Percentiles rank a stretch among this genome's conserved stretches.
phyloP scores from a whole-genome alignment of 2,797 vertebrate genomes.

The Atherinosoma microstoma region DNA sequence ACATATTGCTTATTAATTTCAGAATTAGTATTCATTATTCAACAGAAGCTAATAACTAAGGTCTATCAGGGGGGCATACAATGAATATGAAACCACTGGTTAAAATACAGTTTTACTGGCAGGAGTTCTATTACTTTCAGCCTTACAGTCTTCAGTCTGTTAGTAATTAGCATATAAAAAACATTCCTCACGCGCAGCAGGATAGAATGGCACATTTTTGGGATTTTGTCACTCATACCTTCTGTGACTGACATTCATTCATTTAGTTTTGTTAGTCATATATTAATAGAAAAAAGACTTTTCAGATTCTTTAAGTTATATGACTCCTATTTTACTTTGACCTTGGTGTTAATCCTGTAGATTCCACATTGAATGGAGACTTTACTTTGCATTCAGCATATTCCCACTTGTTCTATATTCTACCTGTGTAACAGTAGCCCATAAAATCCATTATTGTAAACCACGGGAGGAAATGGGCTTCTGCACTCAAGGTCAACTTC shows the following conservation, averaged over 20 bases:
- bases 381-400: background rate
- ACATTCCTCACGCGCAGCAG: conserved; percentile 4
- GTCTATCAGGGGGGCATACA: background rate
- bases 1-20: conserved; percentile 7
- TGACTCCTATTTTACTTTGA: conserved; percentile 13
- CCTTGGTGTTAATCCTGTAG: background rate
- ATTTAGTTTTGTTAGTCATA: conserved; percentile 9
- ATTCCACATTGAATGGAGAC: background rate
- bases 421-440: background rate
- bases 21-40: conserved; percentile 1
- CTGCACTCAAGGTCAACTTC: conserved; percentile 28
- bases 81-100: background rate
- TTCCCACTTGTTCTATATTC: conserved; percentile 32
- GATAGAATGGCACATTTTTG: conserved; percentile 5
- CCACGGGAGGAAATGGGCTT: conserved; percentile 17
- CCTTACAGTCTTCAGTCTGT: background rate
- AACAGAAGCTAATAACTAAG: background rate
- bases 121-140: background rate
- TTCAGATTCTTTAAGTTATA: background rate
- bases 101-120: background rate
- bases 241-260: conserved; percentile 12
- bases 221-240: conserved; percentile 4
- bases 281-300: background rate
- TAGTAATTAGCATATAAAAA: background rate
- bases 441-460: conserved; percentile 21